Base-by-base conservation (phyloP, 2,113 vertebrate species). In the Cololabis saira region DNA sequence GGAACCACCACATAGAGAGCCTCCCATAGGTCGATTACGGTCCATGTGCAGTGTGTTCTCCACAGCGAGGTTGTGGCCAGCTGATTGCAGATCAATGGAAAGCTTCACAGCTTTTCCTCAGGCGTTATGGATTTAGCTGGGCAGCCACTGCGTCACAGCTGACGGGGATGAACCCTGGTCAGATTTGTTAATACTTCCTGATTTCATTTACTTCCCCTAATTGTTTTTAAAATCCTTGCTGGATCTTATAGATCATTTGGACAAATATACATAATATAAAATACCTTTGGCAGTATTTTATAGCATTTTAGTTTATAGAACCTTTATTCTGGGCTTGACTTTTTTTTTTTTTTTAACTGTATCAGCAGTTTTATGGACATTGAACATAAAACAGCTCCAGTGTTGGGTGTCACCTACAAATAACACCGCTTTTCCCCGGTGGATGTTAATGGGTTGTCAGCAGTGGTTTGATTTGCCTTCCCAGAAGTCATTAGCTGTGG, bases 401-500 rank as follows among this genome's bases (percentile, higher is more conserved):
- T 7, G 17, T n/a, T 2, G 51, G 19, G 22, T 0, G 0, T 33
- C 61, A 18, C 62, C 27, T 45, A 21, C 21, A 41, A 24, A 64
- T 60, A 40, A 52, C 42, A 16, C 19, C 27, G 12, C 21, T 50
- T 55, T 30, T 43, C 51, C 76, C 22, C 27, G 43, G 1, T 61
- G 44, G 44, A 71, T 45, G 63, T 50, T 67, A 64, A 74, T 69
- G 55, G 40, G 13, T 45, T 57, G 47, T 61, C 63, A 75, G 45
- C 71, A 24, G 57, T 59, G 73, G 42, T 47, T 65, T 67, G 53
- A 56, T 72, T 83, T 69, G 52, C 11, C 51, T 55, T 64, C 64
- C 61, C 50, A 64, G 67, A 72, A 72, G 61, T 76, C 80, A 78
- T 82, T 76, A 78, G 61, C 43, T 3, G 22, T 18, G 48, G 50